phyloP scores from a whole-genome alignment of 2,797 vertebrate genomes.

The Sebastes trivittatus region DNA sequence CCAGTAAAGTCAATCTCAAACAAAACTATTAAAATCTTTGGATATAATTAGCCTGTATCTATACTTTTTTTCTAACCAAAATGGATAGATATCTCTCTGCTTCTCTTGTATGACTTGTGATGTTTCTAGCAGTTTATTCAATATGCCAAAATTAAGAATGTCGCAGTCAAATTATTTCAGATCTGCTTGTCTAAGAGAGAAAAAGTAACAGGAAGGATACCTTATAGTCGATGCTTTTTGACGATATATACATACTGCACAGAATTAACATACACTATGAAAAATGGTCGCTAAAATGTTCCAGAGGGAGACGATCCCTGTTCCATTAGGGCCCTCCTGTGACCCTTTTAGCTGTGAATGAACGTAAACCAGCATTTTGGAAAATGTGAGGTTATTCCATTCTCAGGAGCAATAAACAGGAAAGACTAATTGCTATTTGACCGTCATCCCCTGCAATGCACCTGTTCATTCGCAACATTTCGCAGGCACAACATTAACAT shows the following conservation, averaged over 20 bases:
- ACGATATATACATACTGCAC: not conserved
- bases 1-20: not conserved
- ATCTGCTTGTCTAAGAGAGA: not conserved
- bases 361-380: not conserved
- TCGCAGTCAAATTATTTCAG: not conserved
- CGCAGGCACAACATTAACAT: not conserved
- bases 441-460: not conserved
- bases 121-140: not conserved
- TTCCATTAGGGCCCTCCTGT: constrained; percentile 11
- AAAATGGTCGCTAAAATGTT: not conserved
- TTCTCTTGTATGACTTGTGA: not conserved
- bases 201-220: not conserved
- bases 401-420: not conserved
- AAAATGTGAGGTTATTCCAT: not conserved
- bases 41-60: not conserved
- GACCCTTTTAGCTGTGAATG: not conserved
- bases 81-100: not conserved
- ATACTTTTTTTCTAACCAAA: not conserved
- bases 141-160: not conserved
- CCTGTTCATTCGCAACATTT: not conserved
- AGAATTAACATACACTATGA: not conserved
- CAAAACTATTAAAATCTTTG: not conserved
- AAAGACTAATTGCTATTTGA: not conserved
- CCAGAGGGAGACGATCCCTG: not conserved
- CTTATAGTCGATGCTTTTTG: not conserved